Evolutionary conservation across 2,797 vertebrate genomes (phyloP).

Genomic region (Emydoidea blandingii): DNA sequence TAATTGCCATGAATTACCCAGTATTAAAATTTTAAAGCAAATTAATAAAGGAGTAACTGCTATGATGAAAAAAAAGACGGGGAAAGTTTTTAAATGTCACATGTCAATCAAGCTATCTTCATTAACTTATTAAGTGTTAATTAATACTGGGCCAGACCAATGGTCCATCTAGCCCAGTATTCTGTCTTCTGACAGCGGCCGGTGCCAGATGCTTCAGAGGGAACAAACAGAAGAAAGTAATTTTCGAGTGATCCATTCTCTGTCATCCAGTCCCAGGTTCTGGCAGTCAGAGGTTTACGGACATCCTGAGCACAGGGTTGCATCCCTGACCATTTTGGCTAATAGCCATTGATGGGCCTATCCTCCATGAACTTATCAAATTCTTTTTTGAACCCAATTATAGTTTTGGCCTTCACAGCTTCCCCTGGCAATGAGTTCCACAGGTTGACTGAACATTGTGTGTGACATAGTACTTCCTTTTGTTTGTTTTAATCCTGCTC

Average conservation of each 20-base stretch:
- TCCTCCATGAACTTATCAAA: not conserved
- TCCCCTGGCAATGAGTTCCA: not conserved
- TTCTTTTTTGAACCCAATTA: not conserved
- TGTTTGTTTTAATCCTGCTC: not conserved
- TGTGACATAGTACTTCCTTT: not conserved
- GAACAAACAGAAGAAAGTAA: not conserved
- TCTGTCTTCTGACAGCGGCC: not conserved
- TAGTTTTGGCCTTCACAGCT: not conserved
- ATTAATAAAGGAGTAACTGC: conserved; percentile 12
- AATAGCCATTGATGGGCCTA: not conserved
- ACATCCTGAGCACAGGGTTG: not conserved
- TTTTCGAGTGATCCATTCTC: not conserved
- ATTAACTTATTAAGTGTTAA: not conserved
- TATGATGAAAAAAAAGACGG: not conserved
- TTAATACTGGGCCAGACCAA: not conserved
- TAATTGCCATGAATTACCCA: not conserved
- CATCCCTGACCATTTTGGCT: not conserved
- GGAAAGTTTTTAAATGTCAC: not conserved
- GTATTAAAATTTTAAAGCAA: not conserved
- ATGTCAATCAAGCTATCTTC: not conserved
- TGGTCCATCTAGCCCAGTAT: not conserved
- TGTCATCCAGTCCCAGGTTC: not conserved
- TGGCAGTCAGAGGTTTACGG: not conserved
- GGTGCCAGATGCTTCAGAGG: not conserved
- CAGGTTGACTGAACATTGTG: not conserved